A percentile compares a stretch with the other conserved stretches of the same genome.
These are phyloP conservation scores for Drosophila sordidula DNA, from an alignment of 2,888 invertebrate species.

Conservation along the genomic window DNA sequence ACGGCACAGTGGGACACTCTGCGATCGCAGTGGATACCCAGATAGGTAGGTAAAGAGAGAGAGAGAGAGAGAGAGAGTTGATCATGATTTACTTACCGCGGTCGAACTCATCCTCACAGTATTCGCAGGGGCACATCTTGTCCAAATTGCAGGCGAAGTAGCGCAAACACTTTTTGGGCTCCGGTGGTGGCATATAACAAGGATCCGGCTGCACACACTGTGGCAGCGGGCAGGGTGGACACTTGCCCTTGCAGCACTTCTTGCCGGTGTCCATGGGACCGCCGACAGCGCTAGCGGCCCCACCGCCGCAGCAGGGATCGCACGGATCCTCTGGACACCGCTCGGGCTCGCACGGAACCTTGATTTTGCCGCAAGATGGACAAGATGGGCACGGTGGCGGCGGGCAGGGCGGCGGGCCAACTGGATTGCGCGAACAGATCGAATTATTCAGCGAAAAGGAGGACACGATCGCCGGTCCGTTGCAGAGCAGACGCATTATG, in stretches of 20 bases:
- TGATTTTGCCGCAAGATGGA: conserved; percentile 34
- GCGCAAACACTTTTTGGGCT: conserved; percentile 61
- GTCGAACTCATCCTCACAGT: conserved; percentile 82
- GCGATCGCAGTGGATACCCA: background rate
- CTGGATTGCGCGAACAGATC: conserved; percentile 70
- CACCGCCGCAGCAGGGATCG: conserved; percentile 35
- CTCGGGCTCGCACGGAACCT: background rate
- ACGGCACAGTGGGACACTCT: conserved; percentile 70
- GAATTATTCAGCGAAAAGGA: conserved; percentile 74
- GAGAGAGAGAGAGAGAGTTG: too few species aligned
- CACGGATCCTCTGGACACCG: conserved; percentile 31
- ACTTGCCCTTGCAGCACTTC: conserved; percentile 36
- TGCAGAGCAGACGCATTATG: conserved; percentile 82
- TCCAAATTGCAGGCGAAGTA: conserved; percentile 82
- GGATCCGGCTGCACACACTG: conserved; percentile 57
- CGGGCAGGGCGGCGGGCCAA: conserved; percentile 41
- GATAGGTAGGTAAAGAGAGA: too few species aligned
- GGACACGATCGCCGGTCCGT: conserved; percentile 83
- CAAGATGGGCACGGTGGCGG: conserved; percentile 26
- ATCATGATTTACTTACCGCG: conserved; percentile 66
- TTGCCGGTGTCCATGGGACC: conserved; percentile 59
- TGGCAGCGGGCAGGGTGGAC: conserved; percentile 21
- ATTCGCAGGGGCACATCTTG: conserved; percentile 74
- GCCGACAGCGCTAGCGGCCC: conserved; percentile 42
- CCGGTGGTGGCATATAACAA: conserved; percentile 40